phyloP scores from a whole-genome alignment of 2,113 vertebrate genomes.

The Pardalotus punctatus region DNA sequence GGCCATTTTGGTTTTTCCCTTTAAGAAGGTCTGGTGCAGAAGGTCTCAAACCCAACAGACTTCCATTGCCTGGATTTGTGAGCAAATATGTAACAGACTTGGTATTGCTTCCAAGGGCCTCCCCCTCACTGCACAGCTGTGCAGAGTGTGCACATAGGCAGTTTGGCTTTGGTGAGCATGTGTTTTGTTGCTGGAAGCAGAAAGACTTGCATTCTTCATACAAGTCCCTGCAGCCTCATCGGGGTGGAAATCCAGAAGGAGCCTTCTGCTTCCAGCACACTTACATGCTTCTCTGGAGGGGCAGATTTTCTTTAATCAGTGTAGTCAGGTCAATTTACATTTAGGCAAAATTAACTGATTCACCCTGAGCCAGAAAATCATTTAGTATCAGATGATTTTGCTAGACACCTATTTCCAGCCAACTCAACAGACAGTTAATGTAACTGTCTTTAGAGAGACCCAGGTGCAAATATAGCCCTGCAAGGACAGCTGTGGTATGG shows the following conservation, averaged over 20 bases:
- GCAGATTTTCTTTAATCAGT: neutral
- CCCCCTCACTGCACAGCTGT: neutral
- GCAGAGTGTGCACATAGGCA: neutral
- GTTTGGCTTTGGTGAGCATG: neutral
- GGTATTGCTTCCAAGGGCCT: neutral
- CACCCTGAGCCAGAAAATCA: neutral
- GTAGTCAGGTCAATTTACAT: neutral
- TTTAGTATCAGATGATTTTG: neutral
- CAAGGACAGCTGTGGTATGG: neutral
- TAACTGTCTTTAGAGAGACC: neutral
- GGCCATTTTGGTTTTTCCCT: neutral
- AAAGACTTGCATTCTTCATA: neutral
- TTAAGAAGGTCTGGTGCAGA: neutral
- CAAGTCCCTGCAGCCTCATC: neutral
- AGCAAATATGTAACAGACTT: neutral
- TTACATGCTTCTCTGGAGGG: neutral
- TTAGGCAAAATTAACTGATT: neutral
- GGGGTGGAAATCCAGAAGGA: neutral
- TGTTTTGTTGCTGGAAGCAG: neutral
- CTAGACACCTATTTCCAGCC: neutral
- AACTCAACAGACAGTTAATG: neutral
- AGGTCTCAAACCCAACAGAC: neutral
- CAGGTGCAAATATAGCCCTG: neutral
- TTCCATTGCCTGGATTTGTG: neutral
- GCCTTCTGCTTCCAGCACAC: neutral